A percentile compares a stretch with the other conserved stretches of the same genome.
phyloP scores from a whole-genome alignment of 2,888 invertebrate species.

The Drosophila bunnanda region DNA sequence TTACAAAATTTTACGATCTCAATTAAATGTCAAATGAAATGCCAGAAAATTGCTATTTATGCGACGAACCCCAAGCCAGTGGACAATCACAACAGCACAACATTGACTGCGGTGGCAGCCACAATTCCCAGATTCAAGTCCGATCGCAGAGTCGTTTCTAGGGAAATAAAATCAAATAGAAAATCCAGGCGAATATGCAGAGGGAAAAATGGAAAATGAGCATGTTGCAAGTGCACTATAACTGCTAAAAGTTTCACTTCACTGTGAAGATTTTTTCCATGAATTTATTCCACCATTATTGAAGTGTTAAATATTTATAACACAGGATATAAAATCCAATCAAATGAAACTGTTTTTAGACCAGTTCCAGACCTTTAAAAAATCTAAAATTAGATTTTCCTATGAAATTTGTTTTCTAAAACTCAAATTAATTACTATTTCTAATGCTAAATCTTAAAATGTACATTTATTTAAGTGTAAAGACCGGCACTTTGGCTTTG shows the following conservation, averaged over 20 bases:
- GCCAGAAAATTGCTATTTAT: conserved; percentile 81
- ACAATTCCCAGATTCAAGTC: conserved; percentile 39
- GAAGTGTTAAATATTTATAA: neutral
- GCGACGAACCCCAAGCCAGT: conserved; percentile 57
- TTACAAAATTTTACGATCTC: conserved; percentile 80
- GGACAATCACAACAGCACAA: conserved; percentile 46
- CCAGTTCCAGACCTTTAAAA: neutral
- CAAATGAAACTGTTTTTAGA: neutral
- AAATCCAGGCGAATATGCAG: conserved; percentile 34
- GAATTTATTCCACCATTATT: no score
- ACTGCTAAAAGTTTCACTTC: no score
- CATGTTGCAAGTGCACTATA: no score
- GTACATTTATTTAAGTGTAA: conserved; percentile 31
- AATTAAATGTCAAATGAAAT: conserved; percentile 81
- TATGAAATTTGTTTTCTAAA: neutral
- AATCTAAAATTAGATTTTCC: neutral
- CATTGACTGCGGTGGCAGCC: conserved; percentile 32
- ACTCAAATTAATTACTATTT: neutral
- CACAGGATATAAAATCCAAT: neutral
- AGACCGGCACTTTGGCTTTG: conserved; percentile 36
- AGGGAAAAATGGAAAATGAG: neutral
- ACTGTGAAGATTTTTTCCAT: no score
- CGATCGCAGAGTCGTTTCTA: conserved; percentile 70
- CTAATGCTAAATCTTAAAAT: neutral
- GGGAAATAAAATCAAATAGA: conserved; percentile 78